Evolutionary conservation across 2,797 vertebrate genomes (phyloP), one percentile per base, ranked within the genome.

Genomic region (Acanthornis magna): DNA sequence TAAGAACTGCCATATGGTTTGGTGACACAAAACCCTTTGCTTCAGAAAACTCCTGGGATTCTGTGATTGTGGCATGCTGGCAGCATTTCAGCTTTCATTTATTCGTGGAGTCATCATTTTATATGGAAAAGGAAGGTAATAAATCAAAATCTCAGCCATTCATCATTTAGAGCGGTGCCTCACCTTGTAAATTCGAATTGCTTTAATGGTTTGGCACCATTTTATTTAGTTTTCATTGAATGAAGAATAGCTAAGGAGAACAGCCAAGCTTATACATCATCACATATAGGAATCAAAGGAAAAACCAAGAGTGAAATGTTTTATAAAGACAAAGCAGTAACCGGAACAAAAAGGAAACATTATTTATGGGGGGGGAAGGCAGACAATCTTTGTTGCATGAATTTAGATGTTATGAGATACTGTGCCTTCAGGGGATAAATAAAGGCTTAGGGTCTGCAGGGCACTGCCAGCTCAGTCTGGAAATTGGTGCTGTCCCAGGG

Each of bases 121-220:
- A 47, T 54, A 72, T 11, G 54, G 54, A 84, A 88, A 84, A 91
- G 30, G 66, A 84, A 88, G n/a, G 43, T 51, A 92, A 86, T 94
- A 83, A 90, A 94, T 91, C 85, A 94, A 88, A 89, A 77, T 74
- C 76, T 77, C 58, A 57, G 55, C 54, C 43, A 90, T 94, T 90
- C 80, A 81, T 95, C 73, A 94, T 90, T 71, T 71, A 38, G 34
- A 92, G 45, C 36, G 32, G 54, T 84, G 58, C 50, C 55, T 91
- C 50, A 77, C 70, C 83, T 86, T 93, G 80, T 85, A 93, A 65
- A 94, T 88, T 90, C 4, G 18, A 90, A 77, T 68, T 48, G 54
- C 67, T 93, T 93, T 91, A 92, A 81, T 65, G 48, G 42, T 51
- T 86, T 94, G 70, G 76, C 91, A 93, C 62, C 19, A 19, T 84